Percentiles rank a stretch among this genome's conserved stretches.
Evolutionary conservation across 2,797 vertebrate species (phyloP).

Genomic region (Acrossocheilus wenchowensis): DNA sequence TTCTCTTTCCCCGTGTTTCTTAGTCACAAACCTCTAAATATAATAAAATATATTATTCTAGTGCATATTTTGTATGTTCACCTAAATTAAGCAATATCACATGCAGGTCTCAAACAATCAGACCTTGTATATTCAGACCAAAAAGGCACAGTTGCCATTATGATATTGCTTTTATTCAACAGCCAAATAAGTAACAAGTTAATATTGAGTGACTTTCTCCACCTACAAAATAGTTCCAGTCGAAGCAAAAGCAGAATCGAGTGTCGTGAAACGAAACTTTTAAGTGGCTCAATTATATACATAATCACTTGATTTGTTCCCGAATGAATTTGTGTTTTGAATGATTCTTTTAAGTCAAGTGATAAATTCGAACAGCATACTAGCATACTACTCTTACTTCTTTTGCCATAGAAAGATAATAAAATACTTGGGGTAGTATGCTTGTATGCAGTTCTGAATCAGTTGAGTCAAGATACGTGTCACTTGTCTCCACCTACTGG

Average conservation of each 20-base stretch:
- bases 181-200: not conserved
- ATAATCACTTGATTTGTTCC: not conserved
- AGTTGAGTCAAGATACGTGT: not conserved
- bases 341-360: not conserved
- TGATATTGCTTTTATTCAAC: not conserved
- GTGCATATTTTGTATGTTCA: not conserved
- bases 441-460: not conserved
- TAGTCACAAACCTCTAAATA: not conserved
- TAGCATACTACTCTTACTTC: not conserved
- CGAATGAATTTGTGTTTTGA: not conserved
- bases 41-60: not conserved
- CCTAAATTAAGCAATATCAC: not conserved
- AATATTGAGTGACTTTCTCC: not conserved
- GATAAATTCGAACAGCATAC: not conserved
- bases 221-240: not conserved
- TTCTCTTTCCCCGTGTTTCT: not conserved
- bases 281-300: not conserved
- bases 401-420: not conserved
- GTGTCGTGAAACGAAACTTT: not conserved
- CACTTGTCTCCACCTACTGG: constrained; percentile 1
- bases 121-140: not conserved
- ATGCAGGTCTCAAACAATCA: not conserved
- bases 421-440: not conserved
- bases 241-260: not conserved
- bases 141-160: accelerated